Percentiles rank a stretch among this genome's conserved stretches.
Evolutionary conservation across 2,888 invertebrate genomes (phyloP).

Genomic region (Pachymerium ferrugineum): DNA sequence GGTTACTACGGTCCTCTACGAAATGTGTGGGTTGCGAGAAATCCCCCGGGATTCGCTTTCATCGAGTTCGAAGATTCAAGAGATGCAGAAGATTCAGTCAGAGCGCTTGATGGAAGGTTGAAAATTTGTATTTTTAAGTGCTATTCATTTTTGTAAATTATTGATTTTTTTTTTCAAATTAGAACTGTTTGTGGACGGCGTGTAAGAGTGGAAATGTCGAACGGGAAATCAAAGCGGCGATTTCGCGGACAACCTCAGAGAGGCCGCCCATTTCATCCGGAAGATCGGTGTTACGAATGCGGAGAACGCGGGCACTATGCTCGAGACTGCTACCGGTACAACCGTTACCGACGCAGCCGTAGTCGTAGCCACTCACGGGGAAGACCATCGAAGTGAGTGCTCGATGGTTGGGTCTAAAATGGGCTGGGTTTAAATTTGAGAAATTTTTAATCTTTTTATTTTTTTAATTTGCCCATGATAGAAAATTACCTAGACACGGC

Average conservation of each 20-base stretch:
- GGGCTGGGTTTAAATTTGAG: too few relatives aligned
- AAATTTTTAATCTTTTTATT: too few relatives aligned
- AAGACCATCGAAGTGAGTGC: conserved; percentile 13
- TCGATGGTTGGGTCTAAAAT: background rate
- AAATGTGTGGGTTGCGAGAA: conserved; percentile 52
- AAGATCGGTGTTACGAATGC: conserved; percentile 91
- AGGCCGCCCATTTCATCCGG: conserved; percentile 71
- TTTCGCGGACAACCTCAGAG: conserved; percentile 44
- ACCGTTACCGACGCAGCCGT: conserved; percentile 32
- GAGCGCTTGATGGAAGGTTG: conserved; percentile 75
- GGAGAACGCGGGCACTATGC: conserved; percentile 91
- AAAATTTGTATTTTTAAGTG: too few relatives aligned
- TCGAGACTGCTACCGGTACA: conserved; percentile 62
- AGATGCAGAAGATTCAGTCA: conserved; percentile 62
- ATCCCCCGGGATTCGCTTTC: conserved; percentile 39
- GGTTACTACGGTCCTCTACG: conserved; percentile 49
- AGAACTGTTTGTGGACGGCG: conserved; percentile 70
- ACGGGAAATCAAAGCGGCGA: conserved; percentile 59
- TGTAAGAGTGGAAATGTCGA: conserved; percentile 86
- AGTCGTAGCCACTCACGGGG: conserved; percentile 32
- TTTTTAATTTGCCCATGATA: too few relatives aligned
- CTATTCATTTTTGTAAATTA: background rate
- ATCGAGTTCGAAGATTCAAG: conserved; percentile 38
- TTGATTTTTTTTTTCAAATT: background rate
- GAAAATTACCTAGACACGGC: too few relatives aligned